Percentiles rank a stretch among this genome's conserved stretches.
Evolutionary conservation across 2,113 vertebrate species (phyloP).

Genomic region (Probosciger aterrimus): DNA sequence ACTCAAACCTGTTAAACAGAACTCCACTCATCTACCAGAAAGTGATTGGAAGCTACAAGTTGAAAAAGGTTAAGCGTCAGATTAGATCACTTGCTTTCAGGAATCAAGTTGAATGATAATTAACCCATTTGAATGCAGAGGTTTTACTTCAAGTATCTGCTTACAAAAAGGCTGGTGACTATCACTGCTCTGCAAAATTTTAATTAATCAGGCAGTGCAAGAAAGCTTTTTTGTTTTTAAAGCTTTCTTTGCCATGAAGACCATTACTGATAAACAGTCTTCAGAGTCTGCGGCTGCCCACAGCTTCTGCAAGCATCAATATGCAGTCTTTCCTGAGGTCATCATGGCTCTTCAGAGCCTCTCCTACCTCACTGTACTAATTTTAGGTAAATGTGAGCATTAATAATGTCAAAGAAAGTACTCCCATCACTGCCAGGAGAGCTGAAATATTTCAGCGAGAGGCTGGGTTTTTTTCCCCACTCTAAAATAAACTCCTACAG

Average conservation of each 20-base stretch:
- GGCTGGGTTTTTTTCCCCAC: neutral
- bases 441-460: neutral
- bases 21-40: neutral
- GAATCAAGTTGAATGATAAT: constrained; percentile 12
- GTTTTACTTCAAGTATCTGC: neutral
- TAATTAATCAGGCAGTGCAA: neutral
- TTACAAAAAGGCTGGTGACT: neutral
- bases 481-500: neutral
- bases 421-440: neutral
- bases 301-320: neutral
- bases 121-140: neutral
- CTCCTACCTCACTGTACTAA: neutral
- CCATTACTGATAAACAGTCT: neutral
- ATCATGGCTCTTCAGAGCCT: neutral
- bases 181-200: neutral
- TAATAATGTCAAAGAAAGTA: neutral
- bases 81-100: neutral
- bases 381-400: neutral
- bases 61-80: constrained; percentile 3
- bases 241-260: neutral
- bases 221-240: neutral
- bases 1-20: neutral
- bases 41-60: neutral
- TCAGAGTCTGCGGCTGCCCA: neutral
- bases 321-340: neutral